Conservation (phyloP, 2,888 invertebrate genomes). For the Athetis lepigone region DNA sequence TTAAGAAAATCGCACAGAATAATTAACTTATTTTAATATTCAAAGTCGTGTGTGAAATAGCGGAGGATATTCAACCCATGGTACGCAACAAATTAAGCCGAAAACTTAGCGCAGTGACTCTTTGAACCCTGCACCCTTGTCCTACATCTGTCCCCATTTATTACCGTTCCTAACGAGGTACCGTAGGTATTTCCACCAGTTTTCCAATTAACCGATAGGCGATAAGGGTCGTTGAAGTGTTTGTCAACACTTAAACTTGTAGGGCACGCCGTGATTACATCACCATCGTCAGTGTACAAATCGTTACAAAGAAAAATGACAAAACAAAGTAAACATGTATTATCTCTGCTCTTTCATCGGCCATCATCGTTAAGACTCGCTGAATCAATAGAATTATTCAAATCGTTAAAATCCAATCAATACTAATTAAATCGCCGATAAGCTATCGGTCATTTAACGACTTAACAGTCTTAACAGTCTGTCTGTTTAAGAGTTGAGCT, state of each 20-base stretch:
- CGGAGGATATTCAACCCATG: too few species aligned
- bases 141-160: not conserved
- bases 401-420: conserved; percentile 27
- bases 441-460: conserved; percentile 23
- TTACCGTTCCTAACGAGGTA: conserved; percentile 1
- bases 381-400: conserved; percentile 11
- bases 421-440: not conserved
- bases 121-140: too few species aligned
- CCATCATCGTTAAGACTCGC: conserved; percentile 9
- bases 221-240: conserved; percentile 30
- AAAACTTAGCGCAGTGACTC: too few species aligned
- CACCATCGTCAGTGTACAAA: conserved; percentile 15
- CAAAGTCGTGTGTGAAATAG: too few species aligned
- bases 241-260: conserved; percentile 40
- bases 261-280: conserved; percentile 28
- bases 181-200: conserved; percentile 8
- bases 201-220: conserved; percentile 44
- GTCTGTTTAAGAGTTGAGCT: conserved; percentile 6
- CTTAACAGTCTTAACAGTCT: conserved; percentile 11
- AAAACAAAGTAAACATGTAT: not conserved
- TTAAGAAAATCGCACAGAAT: too few species aligned
- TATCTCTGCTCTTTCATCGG: conserved; percentile 10
- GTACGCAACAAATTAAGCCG: too few species aligned
- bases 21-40: too few species aligned
- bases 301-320: conserved; percentile 24